These are phyloP conservation scores for Cerceris ruficornis DNA, from an alignment of 2,888 invertebrate species.

Conservation along the genomic window DNA sequence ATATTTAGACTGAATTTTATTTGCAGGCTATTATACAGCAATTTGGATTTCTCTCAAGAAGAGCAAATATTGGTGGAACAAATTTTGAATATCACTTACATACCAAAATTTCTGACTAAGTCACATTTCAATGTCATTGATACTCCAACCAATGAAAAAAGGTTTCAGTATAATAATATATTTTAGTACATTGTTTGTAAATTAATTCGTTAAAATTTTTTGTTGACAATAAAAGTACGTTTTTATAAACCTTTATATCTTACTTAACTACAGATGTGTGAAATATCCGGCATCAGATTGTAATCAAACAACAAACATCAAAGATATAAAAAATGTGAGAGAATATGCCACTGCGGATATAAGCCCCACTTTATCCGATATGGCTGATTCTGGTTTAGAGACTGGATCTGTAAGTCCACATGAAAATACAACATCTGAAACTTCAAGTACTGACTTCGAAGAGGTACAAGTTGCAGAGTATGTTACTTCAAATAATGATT, in stretches of 20 bases:
- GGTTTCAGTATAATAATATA: constrained; percentile 42
- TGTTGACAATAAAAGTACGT: not conserved
- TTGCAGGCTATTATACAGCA: constrained; percentile 77
- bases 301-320: constrained; percentile 14
- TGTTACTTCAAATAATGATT: constrained; percentile 76
- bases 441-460: constrained; percentile 78
- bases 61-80: constrained; percentile 71
- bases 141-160: constrained; percentile 38
- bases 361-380: constrained; percentile 74
- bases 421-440: constrained; percentile 80
- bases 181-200: not conserved
- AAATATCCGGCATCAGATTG: constrained; percentile 31
- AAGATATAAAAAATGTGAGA: constrained; percentile 39
- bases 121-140: constrained; percentile 27
- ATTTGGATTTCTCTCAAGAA: constrained; percentile 72
- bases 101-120: constrained; percentile 32
- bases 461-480: constrained; percentile 73
- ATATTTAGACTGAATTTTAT: constrained; percentile 16
- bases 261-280: constrained; percentile 45
- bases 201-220: not conserved
- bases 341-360: constrained; percentile 62
- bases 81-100: constrained; percentile 60
- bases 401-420: constrained; percentile 81
- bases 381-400: constrained; percentile 82
- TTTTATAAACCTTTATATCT: constrained; percentile 27